Conservation (phyloP, 2,888 invertebrate genomes). For the Phyto melanocephala region DNA sequence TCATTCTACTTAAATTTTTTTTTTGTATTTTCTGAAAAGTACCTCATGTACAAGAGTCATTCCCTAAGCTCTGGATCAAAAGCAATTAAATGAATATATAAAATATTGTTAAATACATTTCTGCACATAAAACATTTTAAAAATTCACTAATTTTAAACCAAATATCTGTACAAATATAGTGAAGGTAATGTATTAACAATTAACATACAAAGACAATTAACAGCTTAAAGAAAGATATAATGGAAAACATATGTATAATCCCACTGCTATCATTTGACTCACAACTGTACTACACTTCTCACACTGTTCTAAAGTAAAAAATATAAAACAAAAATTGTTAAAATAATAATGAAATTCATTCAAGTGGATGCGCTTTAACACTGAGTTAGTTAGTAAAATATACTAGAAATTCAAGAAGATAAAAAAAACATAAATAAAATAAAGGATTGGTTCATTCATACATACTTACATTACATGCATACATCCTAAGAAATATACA, state of each 20-base stretch:
- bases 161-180: too few relatives aligned
- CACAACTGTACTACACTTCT: conserved; percentile 12
- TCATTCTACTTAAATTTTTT: too few relatives aligned
- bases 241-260: background rate
- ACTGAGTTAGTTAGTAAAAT: conserved; percentile 46
- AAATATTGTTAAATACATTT: too few relatives aligned
- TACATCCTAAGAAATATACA: background rate
- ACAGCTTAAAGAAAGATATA: too few relatives aligned
- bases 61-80: too few relatives aligned
- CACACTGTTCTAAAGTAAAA: conserved; percentile 9
- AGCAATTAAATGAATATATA: too few relatives aligned
- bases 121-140: too few relatives aligned
- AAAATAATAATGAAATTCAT: conserved; percentile 56
- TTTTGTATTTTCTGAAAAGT: too few relatives aligned
- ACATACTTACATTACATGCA: background rate
- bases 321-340: background rate
- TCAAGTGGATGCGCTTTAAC: conserved; percentile 60
- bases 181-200: too few relatives aligned
- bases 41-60: too few relatives aligned
- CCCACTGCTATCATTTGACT: background rate
- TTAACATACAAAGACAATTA: too few relatives aligned
- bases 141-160: too few relatives aligned
- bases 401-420: conserved; percentile 26
- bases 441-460: conserved; percentile 53
- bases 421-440: conserved; percentile 38